Evolutionary conservation across 2,888 invertebrate species (phyloP), one percentile per base, ranked within the genome.

Genomic region (Chesias legatella): DNA sequence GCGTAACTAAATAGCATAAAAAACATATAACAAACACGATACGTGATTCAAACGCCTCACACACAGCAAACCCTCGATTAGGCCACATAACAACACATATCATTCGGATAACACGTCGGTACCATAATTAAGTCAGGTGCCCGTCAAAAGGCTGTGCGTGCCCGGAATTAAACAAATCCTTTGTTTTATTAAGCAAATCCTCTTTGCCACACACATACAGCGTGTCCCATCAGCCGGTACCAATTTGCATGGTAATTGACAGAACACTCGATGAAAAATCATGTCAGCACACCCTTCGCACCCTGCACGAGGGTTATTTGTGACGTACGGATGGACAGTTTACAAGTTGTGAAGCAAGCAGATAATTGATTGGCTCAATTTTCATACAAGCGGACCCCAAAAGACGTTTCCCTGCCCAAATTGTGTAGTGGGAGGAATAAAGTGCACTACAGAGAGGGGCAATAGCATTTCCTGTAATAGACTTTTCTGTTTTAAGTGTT

Each of bases 231-330:
- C 54, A 53, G 23, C 43, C 6, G 37, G 17, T 58, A 55, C 62
- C 70, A 75, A 82, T 83, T 80, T 81, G 61, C 79, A 82, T 83
- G 63, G 73, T 81, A 81, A 83, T 83, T 78, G 77, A 71, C 70
- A 58, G 56, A 51, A 55, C 60, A 54, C 42, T 60, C 63, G 63
- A 67, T 73, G 68, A 71, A 73, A 76, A 79, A 73, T 71, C 66
- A 58, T 65, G 53, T 40, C 50, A 51, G 42, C 50, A 52, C 49
- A 48, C 45, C 57, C 58, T 68, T 64, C 63, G 57, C 48, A 40
- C 44, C 67, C 63, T 63, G 57, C 48, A 40, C 44, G 9, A 8
- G 36, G 29, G 17, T 33, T 35, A 25, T 20, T 20, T 33, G 31
- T 38, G 5, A 17, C 2, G 13, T 5, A 5, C 13, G 13, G 13